Evolutionary conservation across 2,797 vertebrate genomes (phyloP).

Genomic region (Microctenopoma lineatum): DNA sequence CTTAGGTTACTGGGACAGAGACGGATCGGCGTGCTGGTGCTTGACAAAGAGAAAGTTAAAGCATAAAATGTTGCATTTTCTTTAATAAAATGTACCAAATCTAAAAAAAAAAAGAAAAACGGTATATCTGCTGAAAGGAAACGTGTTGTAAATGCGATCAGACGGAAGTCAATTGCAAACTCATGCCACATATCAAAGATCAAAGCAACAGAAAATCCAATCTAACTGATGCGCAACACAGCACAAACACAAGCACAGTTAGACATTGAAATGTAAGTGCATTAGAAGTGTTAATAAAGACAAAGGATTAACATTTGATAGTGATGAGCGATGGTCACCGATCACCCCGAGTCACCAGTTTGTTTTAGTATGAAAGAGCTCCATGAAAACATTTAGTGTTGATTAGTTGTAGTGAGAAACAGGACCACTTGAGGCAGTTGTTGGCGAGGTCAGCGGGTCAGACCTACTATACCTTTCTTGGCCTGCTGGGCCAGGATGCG

Average conservation of each 20-base stretch:
- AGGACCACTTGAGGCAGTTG: constrained; percentile 28
- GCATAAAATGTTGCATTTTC: too few relatives aligned
- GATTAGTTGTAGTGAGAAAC: constrained; percentile 38
- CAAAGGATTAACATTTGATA: neutral
- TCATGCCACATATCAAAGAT: neutral
- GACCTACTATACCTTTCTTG: constrained; percentile 87
- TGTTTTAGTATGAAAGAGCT: constrained; percentile 30
- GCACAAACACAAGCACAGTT: neutral
- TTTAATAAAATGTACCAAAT: too few relatives aligned
- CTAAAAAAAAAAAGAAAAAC: too few relatives aligned
- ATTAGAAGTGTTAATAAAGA: constrained; percentile 25
- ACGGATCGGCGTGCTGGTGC: too few relatives aligned
- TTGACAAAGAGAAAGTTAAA: too few relatives aligned
- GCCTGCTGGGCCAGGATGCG: constrained; percentile 94
- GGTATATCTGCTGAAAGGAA: neutral
- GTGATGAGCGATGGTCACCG: constrained; percentile 9
- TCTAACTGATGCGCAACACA: neutral
- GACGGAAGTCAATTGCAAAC: neutral
- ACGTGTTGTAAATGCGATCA: neutral
- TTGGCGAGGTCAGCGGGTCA: constrained; percentile 59
- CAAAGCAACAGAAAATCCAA: neutral
- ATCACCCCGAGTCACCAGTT: neutral
- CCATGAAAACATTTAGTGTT: constrained; percentile 23
- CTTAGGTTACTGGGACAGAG: too few relatives aligned
- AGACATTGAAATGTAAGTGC: neutral